Evolutionary conservation across 1,140 invertebrate genomes (phyloP).

Genomic region (Nomia melanderi): DNA sequence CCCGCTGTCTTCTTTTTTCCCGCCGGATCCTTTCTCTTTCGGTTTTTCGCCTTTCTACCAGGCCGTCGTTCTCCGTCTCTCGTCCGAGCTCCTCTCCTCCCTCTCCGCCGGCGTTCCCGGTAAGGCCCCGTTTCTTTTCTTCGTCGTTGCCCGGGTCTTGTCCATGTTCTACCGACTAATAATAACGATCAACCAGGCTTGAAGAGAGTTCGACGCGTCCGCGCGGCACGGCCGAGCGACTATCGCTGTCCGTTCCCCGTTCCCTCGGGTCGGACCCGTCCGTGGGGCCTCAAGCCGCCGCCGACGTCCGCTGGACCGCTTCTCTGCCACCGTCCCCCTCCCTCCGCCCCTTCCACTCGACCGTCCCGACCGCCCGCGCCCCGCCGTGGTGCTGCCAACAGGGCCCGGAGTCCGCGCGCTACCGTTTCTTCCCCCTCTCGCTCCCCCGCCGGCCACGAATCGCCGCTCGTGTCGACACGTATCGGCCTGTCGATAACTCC

Average conservation of each 20-base stretch:
- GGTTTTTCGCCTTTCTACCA: constrained; percentile 10
- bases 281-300: too few species aligned
- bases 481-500: constrained; percentile 46
- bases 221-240: constrained; percentile 1
- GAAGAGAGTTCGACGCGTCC: constrained; percentile 34
- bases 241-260: constrained; percentile 11
- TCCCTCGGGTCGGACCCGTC: neutral
- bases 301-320: neutral
- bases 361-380: constrained; percentile 23
- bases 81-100: neutral
- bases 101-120: neutral
- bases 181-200: constrained; percentile 61
- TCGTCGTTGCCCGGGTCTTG: constrained; percentile 11
- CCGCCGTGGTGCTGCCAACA: too few species aligned
- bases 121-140: neutral
- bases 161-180: constrained; percentile 32
- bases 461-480: constrained; percentile 28
- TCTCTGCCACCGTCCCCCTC: constrained; percentile 27
- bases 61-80: neutral
- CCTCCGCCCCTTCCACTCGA: neutral
- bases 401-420: constrained; percentile 17
- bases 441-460: constrained; percentile 5
- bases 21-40: constrained; percentile 7
- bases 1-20: neutral
- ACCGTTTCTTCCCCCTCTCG: constrained; percentile 25